A percentile compares a stretch with the other conserved stretches of the same genome.
phyloP scores from a whole-genome alignment of 2,888 invertebrate genomes.

The Meganola albula region DNA sequence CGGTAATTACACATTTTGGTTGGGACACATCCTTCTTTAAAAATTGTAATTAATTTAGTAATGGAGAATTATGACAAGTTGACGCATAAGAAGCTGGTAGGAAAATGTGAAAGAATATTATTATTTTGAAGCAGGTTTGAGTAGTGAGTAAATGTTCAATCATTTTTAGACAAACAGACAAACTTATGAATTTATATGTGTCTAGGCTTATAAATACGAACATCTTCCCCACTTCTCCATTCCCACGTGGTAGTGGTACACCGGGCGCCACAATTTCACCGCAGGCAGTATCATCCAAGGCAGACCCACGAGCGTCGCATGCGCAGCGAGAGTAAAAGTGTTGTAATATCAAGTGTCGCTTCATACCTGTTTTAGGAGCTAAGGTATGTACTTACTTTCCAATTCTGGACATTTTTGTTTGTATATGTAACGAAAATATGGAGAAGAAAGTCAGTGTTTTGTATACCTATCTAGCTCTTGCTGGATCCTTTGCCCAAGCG shows the following conservation, averaged over 20 bases:
- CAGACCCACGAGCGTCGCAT: neutral
- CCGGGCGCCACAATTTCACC: neutral
- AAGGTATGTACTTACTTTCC: slow-evolving; percentile 29
- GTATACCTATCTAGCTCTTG: too few species aligned
- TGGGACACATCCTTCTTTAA: too few species aligned
- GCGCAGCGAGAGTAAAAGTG: slow-evolving; percentile 21
- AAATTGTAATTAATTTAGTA: too few species aligned
- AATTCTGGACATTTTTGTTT: slow-evolving; percentile 18
- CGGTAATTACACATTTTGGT: too few species aligned
- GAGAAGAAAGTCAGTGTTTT: slow-evolving; percentile 18
- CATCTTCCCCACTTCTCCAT: neutral
- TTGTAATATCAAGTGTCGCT: slow-evolving; percentile 13
- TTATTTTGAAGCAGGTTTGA: too few species aligned
- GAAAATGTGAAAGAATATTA: too few species aligned
- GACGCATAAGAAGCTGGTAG: too few species aligned
- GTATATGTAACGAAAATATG: slow-evolving; percentile 7
- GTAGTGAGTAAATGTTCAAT: too few species aligned
- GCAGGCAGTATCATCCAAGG: neutral
- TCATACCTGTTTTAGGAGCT: slow-evolving; percentile 10
- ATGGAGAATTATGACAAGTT: too few species aligned
- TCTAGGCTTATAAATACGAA: too few species aligned
- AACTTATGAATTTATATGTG: neutral
- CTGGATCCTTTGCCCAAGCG: too few species aligned
- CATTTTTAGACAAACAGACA: neutral
- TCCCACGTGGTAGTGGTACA: neutral